These are phyloP conservation scores for Pseudomyrmex dendroicus DNA, from an alignment of 1,140 invertebrate species.

Conservation along the genomic window DNA sequence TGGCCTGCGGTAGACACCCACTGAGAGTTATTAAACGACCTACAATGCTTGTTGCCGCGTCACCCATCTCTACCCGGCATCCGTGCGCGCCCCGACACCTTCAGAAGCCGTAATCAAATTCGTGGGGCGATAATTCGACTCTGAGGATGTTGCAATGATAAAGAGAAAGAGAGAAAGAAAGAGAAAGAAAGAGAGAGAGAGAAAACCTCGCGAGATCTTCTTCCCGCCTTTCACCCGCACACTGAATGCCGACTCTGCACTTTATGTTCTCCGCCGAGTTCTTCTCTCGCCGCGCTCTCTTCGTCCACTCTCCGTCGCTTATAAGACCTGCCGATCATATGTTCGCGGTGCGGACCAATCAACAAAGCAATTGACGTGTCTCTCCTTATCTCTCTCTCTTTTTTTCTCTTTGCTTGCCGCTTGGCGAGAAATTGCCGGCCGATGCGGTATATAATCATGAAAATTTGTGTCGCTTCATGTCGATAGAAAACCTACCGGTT, in stretches of 20 bases:
- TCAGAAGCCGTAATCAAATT: slow-evolving; percentile 77
- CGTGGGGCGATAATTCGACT: slow-evolving; percentile 70
- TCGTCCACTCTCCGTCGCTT: slow-evolving; percentile 8
- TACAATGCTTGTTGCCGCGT: slow-evolving; percentile 75
- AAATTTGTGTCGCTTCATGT: slow-evolving; percentile 26
- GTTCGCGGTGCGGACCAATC: slow-evolving; percentile 45
- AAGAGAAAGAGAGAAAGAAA: background rate
- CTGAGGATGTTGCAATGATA: slow-evolving; percentile 57
- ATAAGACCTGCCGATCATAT: slow-evolving; percentile 56
- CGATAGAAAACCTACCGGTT: no score
- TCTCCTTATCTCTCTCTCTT: slow-evolving; percentile 11
- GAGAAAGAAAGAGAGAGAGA: no score
- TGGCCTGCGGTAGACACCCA: slow-evolving; percentile 74
- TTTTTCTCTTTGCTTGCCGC: slow-evolving; percentile 7
- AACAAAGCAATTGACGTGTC: slow-evolving; percentile 59
- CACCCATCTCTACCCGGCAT: slow-evolving; percentile 71
- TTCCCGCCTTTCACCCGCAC: slow-evolving; percentile 35
- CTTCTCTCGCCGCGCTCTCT: background rate
- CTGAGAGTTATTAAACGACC: slow-evolving; percentile 75
- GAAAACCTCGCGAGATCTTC: slow-evolving; percentile 31
- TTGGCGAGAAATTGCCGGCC: slow-evolving; percentile 23
- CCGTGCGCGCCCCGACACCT: slow-evolving; percentile 67
- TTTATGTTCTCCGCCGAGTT: slow-evolving; percentile 22
- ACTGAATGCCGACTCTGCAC: slow-evolving; percentile 59
- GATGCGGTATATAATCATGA: slow-evolving; percentile 12